Evolutionary conservation across 2,113 vertebrate species (phyloP), one percentile per base, ranked within the genome.

Genomic region (Austrofundulus limnaeus): DNA sequence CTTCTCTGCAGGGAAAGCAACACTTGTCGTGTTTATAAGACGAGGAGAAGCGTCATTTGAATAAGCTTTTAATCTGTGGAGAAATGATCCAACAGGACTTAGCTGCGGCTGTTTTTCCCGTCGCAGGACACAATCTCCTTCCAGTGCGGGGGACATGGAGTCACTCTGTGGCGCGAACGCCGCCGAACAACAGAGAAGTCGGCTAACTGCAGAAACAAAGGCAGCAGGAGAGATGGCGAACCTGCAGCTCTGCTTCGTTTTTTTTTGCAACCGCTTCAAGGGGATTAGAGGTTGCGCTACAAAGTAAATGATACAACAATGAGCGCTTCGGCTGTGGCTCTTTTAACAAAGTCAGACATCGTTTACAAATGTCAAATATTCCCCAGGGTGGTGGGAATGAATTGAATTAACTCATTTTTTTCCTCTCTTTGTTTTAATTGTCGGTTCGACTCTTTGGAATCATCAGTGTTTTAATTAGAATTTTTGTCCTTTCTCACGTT

Each of bases 21-120:
- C 72, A 70, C 79, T 78, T 6, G 52, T 75, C 73, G 83, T 85
- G 82, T 87, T 87, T 86, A 77, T 81, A 67, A 64, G 85, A 75
- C 73, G 73, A 60, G 64, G 58, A 77, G 77, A 81, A 85, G 80
- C 74, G 80, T 84, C 42, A 86, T 90, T 89, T 88, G 74, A 89
- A 91, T 88, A 85, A 89, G 84, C 85, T 86, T 91, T 88, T 88
- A 87, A 91, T 90, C 88, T 89, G 85, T 49, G 51, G 70, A 70
- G 80, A 86, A 84, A 87, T 82, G 80, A 84, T 85, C 84, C 81
- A 78, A 82, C 19, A 85, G 75, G 83, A 84, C 61, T 86, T 71
- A 31, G 75, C 75, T 72, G 75, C 78, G 2, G 46, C 77, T 61
- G 65, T 57, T 78, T 79, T 63, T n/a, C n/a, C 67, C 48, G 39